A percentile compares a stretch with the other conserved stretches of the same genome.
Evolutionary conservation across 2,888 invertebrate genomes (phyloP).

Genomic region (Thysanoteuthis rhombus): DNA sequence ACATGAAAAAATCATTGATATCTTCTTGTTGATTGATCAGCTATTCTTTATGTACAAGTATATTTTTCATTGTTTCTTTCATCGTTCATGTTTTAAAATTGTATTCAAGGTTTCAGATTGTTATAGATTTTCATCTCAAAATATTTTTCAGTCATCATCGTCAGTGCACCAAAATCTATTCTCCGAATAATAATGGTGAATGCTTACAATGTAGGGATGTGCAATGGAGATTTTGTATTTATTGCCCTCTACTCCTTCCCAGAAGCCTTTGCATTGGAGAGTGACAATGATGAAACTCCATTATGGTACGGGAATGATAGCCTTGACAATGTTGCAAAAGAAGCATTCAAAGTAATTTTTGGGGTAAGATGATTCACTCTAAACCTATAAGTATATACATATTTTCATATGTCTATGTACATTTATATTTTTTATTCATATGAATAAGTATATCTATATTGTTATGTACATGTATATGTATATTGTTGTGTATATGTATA

Average conservation of each 20-base stretch:
- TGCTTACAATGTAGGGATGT: conserved; percentile 19
- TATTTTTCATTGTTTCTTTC: too few species aligned
- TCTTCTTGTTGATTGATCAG: too few species aligned
- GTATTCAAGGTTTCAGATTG: too few species aligned
- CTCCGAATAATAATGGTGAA: conserved; percentile 16
- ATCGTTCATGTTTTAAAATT: too few species aligned
- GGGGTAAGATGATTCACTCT: not conserved
- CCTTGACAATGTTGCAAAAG: not conserved
- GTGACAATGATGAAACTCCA: not conserved
- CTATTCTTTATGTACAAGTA: too few species aligned
- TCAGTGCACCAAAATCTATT: not conserved
- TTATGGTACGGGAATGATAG: conserved; percentile 12
- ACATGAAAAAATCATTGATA: too few species aligned
- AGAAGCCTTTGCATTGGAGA: not conserved
- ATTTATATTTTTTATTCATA: too few species aligned
- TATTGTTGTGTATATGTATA: too few species aligned
- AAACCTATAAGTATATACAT: not conserved
- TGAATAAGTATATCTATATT: too few species aligned
- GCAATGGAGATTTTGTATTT: conserved; percentile 18
- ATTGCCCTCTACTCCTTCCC: conserved; percentile 17
- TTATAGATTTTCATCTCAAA: not conserved
- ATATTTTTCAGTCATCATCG: not conserved
- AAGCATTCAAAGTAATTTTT: not conserved
- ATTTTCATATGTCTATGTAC: too few species aligned
- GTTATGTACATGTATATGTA: too few species aligned